These are phyloP conservation scores for Phoxinus dragarum DNA, from an alignment of 2,797 vertebrate species.

Conservation along the genomic window DNA sequence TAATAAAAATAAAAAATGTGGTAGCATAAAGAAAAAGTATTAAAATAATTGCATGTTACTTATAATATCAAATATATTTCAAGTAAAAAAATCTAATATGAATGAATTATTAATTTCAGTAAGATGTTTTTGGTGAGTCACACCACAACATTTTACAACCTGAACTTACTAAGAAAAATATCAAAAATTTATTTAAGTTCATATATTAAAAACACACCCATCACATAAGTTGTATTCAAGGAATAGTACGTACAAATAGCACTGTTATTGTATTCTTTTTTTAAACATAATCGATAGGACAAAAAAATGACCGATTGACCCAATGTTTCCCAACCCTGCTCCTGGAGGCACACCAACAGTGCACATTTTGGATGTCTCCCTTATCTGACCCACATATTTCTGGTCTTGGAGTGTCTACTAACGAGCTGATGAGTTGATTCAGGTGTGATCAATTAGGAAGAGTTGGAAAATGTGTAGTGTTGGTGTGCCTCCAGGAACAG, in stretches of 20 bases:
- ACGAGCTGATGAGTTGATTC: too few species aligned
- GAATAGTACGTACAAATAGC: not conserved
- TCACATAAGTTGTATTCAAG: not conserved
- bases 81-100: not conserved
- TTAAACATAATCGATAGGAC: not conserved
- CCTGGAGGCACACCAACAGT: too few species aligned
- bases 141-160: not conserved
- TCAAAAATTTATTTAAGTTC: not conserved
- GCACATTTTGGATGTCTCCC: too few species aligned
- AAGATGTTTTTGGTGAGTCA: not conserved
- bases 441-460: too few species aligned
- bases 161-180: not conserved
- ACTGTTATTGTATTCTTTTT: not conserved
- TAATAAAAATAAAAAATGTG: too few species aligned
- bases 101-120: not conserved
- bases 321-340: too few species aligned
- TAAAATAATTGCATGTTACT: not conserved
- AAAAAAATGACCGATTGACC: not conserved
- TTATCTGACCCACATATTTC: too few species aligned
- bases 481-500: too few species aligned
- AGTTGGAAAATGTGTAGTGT: too few species aligned
- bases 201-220: not conserved
- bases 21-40: not conserved
- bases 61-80: not conserved
- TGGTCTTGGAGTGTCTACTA: too few species aligned